Evolutionary conservation across 2,888 invertebrate species (phyloP), one percentile per base, ranked within the genome.

Genomic region (Sipha maydis): DNA sequence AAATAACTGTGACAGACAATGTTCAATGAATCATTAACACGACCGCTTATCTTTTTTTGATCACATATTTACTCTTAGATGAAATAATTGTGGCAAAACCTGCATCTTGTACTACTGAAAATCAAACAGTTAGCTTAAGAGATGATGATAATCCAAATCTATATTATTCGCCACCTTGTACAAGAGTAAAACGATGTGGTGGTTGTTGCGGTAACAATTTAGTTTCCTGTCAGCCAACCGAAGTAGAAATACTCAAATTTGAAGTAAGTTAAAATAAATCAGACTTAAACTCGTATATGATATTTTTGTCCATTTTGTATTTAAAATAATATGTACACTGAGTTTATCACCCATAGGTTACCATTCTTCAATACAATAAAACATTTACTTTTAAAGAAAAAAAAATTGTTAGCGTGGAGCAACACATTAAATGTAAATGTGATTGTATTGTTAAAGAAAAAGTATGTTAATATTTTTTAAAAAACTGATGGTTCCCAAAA

Each of bases 181-280:
- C 95, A 14, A 92, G 95, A 85, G 92, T 96, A 9, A 93, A 94
- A 89, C 93, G 94, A 89, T 96, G 96, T 91, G 94, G 94, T 8
- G 96, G 96, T 14, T 96, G 96, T 91, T 96, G 96, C 91, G 92
- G 92, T 3, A 93, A 93, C 89, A 92, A 93, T 31, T 92, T 94
- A 83, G 91, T 94, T n/a, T 92, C 93, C 41, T 96, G 96, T 91
- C 94, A 95, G 91, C 94, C 96, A 0, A 93, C 91, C 17, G 92
- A 93, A 90, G 92, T 91, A 5, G 93, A 94, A 91, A 92, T 92
- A 21, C 92, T 94, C 54, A 93, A 93, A 90, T 93, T 94, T 90
- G 92, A 93, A 91, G 95, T 95, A 91, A 90, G 89, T 86, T 69
- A 21, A 28, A 5, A 41, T 41, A 11, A 31, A 73, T 21, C 28